Base-by-base conservation (phyloP, 2,797 vertebrate species). In the Gephyroberyx darwinii region DNA sequence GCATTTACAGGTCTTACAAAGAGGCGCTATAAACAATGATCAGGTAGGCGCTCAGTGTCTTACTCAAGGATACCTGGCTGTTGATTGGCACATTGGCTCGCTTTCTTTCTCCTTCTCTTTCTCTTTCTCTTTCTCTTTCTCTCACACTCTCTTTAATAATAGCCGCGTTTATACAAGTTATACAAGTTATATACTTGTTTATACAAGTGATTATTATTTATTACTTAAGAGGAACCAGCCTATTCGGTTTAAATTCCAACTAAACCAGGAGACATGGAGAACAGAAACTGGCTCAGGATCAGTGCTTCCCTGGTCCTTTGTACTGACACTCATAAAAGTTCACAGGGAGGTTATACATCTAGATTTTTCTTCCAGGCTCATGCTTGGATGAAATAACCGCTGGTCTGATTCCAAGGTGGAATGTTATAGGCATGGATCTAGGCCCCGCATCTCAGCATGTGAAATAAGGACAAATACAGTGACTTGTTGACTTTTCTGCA, bases 21-120 rank as follows among this genome's bases (percentile, higher is more conserved):
- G 47, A 69, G n/a, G 12, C 4, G 2, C 39, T 55, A 20, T 9
- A 14, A 5, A 30, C 14, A 26, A 58, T 58, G 19, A 67, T 35
- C 17, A 64, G 6, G 41, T 59, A 22, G 16, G 43, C 14, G 45
- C 33, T 35, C 33, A 35, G 19, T 30, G 31, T 8, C 10, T 71
- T 37, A 52, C 33, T 35, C n/a, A n/a, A 43, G 5, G 65, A 48
- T 35, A 73, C 35, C 62, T 59, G 57, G 57, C 53, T 51, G 43
- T 47, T 68, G 52, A 58, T 19, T 35, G 52, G 57, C 3, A 9
- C 10, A 8, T 43, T 35, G 55, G 57, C 31, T 33, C 31, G 31
- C 37, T 45, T 67, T 56, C 19, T 33, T n/a, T n/a, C n/a, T n/a
- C n/a, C 30, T 13, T 47, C n/a, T 22, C 41, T 43, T 2, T 43